phyloP scores from a whole-genome alignment of 2,797 vertebrate genomes.

The Epinephelus coioides region DNA sequence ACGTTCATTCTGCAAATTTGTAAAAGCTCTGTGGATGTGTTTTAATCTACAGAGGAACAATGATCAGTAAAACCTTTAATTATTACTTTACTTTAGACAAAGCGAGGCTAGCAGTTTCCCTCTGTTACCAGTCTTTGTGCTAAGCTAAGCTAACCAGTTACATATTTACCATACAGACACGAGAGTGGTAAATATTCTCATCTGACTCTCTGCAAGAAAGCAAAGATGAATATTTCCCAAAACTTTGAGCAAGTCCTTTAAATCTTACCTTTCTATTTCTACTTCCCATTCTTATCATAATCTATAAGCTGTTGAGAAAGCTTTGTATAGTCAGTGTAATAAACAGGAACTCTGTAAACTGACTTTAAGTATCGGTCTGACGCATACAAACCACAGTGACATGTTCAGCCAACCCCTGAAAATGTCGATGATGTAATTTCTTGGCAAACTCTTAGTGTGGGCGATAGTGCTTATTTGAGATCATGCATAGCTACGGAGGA shows the following conservation, averaged over 20 bases:
- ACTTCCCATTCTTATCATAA: neutral
- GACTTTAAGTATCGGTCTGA: conserved; percentile 11
- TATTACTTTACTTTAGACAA: neutral
- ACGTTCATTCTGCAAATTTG: too few species aligned
- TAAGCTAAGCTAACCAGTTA: neutral
- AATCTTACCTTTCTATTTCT: neutral
- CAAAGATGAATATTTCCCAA: neutral
- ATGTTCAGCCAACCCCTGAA: neutral
- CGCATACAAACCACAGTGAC: conserved; percentile 22
- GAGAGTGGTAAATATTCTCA: neutral
- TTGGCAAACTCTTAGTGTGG: neutral
- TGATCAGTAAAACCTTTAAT: too few species aligned
- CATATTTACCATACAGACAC: neutral
- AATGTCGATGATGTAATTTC: neutral
- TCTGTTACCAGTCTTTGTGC: neutral
- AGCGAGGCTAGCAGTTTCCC: neutral
- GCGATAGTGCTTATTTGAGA: neutral
- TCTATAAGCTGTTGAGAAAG: conserved; percentile 1
- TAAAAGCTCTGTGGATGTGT: too few species aligned
- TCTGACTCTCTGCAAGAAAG: neutral
- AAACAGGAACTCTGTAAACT: neutral
- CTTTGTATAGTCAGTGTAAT: neutral
- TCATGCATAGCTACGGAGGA: neutral
- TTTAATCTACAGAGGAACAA: too few species aligned
- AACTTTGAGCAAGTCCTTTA: neutral